Percentiles rank a stretch among this genome's conserved stretches.
These are phyloP conservation scores for Hemithea aestivaria DNA, from an alignment of 2,888 invertebrate genomes.

Conservation along the genomic window DNA sequence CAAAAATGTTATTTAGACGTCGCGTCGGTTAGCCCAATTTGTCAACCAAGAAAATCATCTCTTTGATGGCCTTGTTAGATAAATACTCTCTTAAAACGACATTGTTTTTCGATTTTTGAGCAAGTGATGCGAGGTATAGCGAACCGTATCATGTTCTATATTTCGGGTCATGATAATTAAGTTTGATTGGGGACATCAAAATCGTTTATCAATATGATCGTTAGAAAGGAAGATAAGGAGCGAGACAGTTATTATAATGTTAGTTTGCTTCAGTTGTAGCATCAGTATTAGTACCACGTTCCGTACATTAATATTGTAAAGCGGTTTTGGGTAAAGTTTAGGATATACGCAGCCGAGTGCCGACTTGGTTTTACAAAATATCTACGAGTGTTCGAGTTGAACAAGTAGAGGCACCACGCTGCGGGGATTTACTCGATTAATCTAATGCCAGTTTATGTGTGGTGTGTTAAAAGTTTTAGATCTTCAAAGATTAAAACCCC, in stretches of 20 bases:
- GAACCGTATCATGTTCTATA: too few relatives aligned
- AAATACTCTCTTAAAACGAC: too few relatives aligned
- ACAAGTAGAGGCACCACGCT: conserved; percentile 16
- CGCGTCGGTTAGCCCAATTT: too few relatives aligned
- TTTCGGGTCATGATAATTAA: not conserved
- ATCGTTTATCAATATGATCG: conserved; percentile 27
- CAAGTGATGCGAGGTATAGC: too few relatives aligned
- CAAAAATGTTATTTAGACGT: too few relatives aligned
- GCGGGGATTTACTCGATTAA: conserved; percentile 15
- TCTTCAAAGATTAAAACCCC: too few relatives aligned
- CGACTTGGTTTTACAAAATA: conserved; percentile 36
- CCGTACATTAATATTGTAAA: conserved; percentile 69
- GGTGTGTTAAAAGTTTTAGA: conserved; percentile 1
- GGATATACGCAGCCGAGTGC: conserved; percentile 61
- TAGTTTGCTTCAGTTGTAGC: conserved; percentile 36
- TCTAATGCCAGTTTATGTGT: conserved; percentile 3
- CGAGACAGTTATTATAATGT: conserved; percentile 32
- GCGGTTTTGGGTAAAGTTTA: conserved; percentile 64
- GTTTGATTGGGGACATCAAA: conserved; percentile 2
- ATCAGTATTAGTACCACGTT: conserved; percentile 67
- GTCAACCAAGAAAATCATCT: too few relatives aligned
- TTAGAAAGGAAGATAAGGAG: conserved; percentile 26
- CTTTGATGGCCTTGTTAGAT: too few relatives aligned
- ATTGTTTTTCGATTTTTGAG: too few relatives aligned
- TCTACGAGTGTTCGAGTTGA: conserved; percentile 25